Evolutionary conservation across 2,113 vertebrate genomes (phyloP).

Genomic region (Pelodiscus sinensis): DNA sequence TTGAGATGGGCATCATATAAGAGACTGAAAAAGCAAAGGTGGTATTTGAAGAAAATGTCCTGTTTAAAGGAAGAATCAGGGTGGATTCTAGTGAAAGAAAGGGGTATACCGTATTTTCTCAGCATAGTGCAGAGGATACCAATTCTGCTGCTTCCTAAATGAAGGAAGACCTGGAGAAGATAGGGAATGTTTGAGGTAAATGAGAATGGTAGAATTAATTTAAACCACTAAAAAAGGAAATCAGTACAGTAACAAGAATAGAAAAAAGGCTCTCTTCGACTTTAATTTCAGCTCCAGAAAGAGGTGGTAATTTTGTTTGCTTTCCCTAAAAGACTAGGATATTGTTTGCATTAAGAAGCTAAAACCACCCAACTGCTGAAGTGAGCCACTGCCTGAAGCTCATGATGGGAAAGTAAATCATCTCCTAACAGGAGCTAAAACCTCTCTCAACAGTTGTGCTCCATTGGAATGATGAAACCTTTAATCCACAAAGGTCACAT

Average conservation of each 20-base stretch:
- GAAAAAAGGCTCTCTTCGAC: background rate
- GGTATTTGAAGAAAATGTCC: background rate
- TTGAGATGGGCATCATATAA: too few species aligned
- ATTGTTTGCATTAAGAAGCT: too few species aligned
- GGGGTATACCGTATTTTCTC: background rate
- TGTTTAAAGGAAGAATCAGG: background rate
- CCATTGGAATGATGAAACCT: too few species aligned
- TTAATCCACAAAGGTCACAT: too few species aligned
- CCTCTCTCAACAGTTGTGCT: too few species aligned
- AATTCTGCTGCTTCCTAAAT: background rate
- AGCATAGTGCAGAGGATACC: rapidly evolving
- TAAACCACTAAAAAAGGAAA: background rate
- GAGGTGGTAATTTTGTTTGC: background rate
- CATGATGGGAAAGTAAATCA: background rate
- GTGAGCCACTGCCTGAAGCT: too few species aligned
- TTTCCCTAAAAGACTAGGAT: too few species aligned
- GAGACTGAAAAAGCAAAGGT: background rate
- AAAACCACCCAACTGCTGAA: too few species aligned
- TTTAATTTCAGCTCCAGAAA: background rate
- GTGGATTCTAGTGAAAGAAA: background rate
- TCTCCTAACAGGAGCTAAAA: too few species aligned
- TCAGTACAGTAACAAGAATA: background rate
- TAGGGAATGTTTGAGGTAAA: background rate
- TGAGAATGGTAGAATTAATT: too few species aligned
- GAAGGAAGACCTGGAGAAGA: background rate